phyloP scores from a whole-genome alignment of 2,888 invertebrate species.

The Diloba caeruleocephala region DNA sequence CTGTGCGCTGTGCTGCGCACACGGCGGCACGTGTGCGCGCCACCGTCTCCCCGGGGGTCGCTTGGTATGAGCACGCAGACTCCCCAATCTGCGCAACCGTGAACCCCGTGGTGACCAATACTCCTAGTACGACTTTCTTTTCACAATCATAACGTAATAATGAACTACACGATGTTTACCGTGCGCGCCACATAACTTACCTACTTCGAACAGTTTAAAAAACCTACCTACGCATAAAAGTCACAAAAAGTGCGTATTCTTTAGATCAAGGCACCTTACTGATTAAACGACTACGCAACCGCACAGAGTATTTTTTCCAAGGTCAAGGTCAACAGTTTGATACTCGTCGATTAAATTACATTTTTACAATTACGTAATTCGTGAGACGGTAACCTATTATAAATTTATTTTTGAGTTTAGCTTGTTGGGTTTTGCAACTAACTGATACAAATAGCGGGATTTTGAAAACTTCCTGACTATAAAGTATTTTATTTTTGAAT shows the following conservation, averaged over 20 bases:
- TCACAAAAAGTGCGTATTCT: background rate
- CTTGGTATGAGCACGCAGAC: too few relatives aligned
- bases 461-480: constrained; percentile 15
- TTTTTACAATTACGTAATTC: constrained; percentile 54
- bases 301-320: constrained; percentile 26
- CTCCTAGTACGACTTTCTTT: too few relatives aligned
- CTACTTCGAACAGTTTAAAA: background rate
- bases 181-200: too few relatives aligned
- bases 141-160: too few relatives aligned
- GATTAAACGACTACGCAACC: constrained; percentile 27
- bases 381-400: constrained; percentile 36
- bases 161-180: too few relatives aligned
- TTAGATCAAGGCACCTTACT: constrained; percentile 11
- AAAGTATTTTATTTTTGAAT: background rate
- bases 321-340: constrained; percentile 47
- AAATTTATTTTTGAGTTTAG: constrained; percentile 21
- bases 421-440: constrained; percentile 16
- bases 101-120: too few relatives aligned
- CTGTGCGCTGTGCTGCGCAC: too few relatives aligned
- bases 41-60: too few relatives aligned
- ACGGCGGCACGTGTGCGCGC: too few relatives aligned
- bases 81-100: too few relatives aligned
- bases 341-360: constrained; percentile 48
- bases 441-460: constrained; percentile 7
- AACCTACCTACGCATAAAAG: background rate